Conservation (phyloP, 2,888 invertebrate species). For the Philopedon plagiatum region DNA sequence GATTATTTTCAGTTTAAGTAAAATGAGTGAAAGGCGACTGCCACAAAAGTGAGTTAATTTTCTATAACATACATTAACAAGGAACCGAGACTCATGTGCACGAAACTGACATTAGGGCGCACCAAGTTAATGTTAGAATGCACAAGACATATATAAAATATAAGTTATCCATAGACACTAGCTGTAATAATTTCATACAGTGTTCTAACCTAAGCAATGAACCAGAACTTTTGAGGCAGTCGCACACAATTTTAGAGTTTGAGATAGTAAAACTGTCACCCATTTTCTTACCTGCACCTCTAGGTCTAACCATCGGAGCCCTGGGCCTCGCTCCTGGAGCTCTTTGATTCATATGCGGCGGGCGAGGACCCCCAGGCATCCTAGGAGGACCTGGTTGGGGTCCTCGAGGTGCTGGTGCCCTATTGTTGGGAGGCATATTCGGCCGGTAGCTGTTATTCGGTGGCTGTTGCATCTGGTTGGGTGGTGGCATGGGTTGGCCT, state of each 20-base stretch:
- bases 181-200: too few relatives aligned
- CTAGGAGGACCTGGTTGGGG: constrained; percentile 16
- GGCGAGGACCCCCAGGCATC: constrained; percentile 35
- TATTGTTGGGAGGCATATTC: constrained; percentile 50
- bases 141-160: too few relatives aligned
- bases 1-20: too few relatives aligned
- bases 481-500: constrained; percentile 58
- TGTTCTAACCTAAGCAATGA: too few relatives aligned
- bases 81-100: too few relatives aligned
- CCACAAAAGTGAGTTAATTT: too few relatives aligned
- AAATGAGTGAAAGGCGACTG: too few relatives aligned
- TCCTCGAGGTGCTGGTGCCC: constrained; percentile 49
- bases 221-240: too few relatives aligned
- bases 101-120: too few relatives aligned
- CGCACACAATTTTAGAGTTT: neutral
- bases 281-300: constrained; percentile 19
- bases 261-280: neutral
- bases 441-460: constrained; percentile 44
- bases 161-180: too few relatives aligned
- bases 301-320: constrained; percentile 33
- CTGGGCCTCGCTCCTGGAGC: constrained; percentile 21
- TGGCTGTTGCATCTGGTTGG: constrained; percentile 52
- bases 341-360: constrained; percentile 24
- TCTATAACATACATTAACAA: too few relatives aligned
- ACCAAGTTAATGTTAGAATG: too few relatives aligned